Percentiles rank a stretch among this genome's conserved stretches.
These are phyloP conservation scores for Solenodon paradoxus DNA, from an alignment of 2,113 vertebrate species.

Conservation along the genomic window DNA sequence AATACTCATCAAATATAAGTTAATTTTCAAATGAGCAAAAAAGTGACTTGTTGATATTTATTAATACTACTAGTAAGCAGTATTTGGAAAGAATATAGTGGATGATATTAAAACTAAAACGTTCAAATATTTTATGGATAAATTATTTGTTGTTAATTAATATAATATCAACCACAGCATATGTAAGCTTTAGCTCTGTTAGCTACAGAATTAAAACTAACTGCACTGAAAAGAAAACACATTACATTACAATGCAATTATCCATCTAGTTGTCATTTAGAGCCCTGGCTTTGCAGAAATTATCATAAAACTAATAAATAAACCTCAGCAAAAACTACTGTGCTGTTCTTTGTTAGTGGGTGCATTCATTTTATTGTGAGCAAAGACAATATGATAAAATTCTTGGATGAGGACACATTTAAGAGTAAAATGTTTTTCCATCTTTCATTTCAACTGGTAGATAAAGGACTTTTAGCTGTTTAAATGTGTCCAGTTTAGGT, in stretches of 20 bases:
- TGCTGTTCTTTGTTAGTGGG: constrained; percentile 68
- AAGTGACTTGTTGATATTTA: neutral
- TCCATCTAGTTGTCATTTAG: constrained; percentile 68
- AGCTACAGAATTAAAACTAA: constrained; percentile 60
- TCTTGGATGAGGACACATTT: constrained; percentile 66
- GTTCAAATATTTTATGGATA: neutral
- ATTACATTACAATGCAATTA: constrained; percentile 58
- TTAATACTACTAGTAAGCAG: constrained; percentile 11
- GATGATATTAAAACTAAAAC: neutral
- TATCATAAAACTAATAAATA: constrained; percentile 71
- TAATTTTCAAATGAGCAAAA: constrained; percentile 23
- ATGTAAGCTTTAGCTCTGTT: constrained; percentile 44
- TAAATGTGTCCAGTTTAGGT: constrained; percentile 49
- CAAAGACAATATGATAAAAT: constrained; percentile 64
- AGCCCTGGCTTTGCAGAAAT: constrained; percentile 58
- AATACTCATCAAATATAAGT: neutral
- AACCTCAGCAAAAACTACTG: constrained; percentile 59
- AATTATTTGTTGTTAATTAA: neutral
- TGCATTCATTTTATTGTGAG: constrained; percentile 71
- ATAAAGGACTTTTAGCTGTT: constrained; percentile 45
- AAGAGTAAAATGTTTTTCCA: constrained; percentile 68
- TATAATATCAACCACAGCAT: constrained; percentile 3
- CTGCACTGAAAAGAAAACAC: constrained; percentile 69
- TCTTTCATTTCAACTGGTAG: constrained; percentile 48
- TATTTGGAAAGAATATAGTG: neutral